Conservation (phyloP, 2,113 vertebrate species). For the Actinemys pallida region DNA sequence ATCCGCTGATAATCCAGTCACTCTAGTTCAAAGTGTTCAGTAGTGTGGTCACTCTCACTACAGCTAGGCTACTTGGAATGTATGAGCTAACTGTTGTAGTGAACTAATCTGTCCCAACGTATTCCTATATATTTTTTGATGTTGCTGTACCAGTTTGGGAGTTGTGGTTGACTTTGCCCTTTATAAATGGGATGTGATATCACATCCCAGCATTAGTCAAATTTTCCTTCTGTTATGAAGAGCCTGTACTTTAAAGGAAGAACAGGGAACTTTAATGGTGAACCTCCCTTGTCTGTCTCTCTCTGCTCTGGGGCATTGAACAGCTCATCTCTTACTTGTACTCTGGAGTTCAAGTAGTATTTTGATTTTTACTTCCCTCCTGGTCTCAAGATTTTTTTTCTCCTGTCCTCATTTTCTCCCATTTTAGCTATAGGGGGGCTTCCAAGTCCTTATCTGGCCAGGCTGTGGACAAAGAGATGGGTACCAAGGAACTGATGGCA, state of each 20-base stretch:
- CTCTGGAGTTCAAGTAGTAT: not conserved
- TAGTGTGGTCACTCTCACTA: not conserved
- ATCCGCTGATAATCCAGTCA: not conserved
- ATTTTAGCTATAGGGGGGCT: not conserved
- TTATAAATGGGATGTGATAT: not conserved
- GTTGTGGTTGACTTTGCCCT: not conserved
- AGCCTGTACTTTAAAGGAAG: not conserved
- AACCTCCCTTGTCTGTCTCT: not conserved
- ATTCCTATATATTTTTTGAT: not conserved
- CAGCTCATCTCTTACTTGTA: not conserved
- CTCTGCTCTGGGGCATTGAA: not conserved
- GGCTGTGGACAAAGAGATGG: not conserved
- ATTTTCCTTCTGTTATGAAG: not conserved
- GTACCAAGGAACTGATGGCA: not conserved
- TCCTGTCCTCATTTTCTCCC: not conserved
- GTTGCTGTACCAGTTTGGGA: not conserved
- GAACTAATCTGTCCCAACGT: not conserved
- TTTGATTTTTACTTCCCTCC: not conserved
- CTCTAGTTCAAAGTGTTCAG: not conserved
- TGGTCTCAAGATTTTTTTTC: not conserved
- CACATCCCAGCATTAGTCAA: too few relatives aligned
- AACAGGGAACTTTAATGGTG: not conserved
- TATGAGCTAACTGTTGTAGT: not conserved
- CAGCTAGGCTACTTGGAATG: not conserved
- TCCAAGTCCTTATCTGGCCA: not conserved